Percentiles rank a stretch among this genome's conserved stretches.
phyloP scores from a whole-genome alignment of 2,113 vertebrate species.

The Falcunculus frontatus region DNA sequence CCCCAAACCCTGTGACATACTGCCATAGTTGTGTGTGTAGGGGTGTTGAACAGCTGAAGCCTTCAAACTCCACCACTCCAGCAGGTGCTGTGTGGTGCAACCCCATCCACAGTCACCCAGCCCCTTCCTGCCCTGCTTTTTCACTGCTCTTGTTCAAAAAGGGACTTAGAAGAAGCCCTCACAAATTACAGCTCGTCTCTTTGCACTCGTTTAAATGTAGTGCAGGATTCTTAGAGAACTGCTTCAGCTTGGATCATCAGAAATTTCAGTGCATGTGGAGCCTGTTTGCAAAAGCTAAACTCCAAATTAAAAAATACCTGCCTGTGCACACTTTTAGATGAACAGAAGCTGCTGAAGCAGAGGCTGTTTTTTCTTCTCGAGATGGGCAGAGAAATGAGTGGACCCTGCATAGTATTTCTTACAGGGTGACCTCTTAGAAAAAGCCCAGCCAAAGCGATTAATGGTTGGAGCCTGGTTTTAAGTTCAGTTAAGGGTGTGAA shows the following conservation, averaged over 20 bases:
- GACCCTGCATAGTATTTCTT: not conserved
- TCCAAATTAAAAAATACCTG: conserved; percentile 12
- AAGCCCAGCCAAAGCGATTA: not conserved
- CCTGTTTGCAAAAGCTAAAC: not conserved
- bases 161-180: not conserved
- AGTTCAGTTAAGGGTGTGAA: not conserved
- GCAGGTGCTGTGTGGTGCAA: not conserved
- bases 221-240: not conserved
- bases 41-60: not conserved
- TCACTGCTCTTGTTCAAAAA: not conserved
- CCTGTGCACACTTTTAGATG: not conserved
- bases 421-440: accelerated
- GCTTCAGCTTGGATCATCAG: not conserved
- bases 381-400: not conserved
- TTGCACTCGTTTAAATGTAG: not conserved
- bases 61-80: not conserved
- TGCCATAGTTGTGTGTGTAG: not conserved
- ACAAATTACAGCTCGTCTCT: not conserved
- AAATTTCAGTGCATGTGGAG: not conserved
- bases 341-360: not conserved
- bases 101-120: not conserved
- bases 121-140: not conserved
- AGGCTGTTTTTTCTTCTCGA: not conserved
- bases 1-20: not conserved
- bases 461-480: not conserved